Base-by-base conservation (phyloP, 2,113 vertebrate species). In the Tretioscincus oriximinensis region DNA sequence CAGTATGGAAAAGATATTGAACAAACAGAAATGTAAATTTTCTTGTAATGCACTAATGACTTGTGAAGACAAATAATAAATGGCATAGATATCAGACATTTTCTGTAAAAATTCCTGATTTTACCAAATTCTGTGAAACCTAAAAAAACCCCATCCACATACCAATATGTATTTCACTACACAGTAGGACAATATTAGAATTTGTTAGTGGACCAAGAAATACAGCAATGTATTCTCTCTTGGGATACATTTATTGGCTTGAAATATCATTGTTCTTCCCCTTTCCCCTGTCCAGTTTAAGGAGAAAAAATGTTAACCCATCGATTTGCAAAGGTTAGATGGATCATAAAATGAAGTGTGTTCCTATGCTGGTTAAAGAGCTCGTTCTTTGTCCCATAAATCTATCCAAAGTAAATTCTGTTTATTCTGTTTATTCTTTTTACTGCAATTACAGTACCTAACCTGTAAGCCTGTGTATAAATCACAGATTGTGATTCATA, bases 361-460 rank as follows among this genome's bases (percentile, higher is more conserved):
- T 89, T 82, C 91, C 90, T 91, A 88, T 84, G 82, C 83, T 83
- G 87, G 90, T 86, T 88, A 94, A 93, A 93, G 92, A 82, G 89
- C 90, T 88, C 85, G 89, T 85, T 91, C 92, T 90, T 90, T 83
- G 89, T 90, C 90, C 90, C 91, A 94, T 94, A 95, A 95, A 95
- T 95, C 90, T 82, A 61, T 70, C 79, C 83, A 45, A 77, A 90
- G 80, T 49, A 81, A 90, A 80, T 88, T 89, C 90, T 91, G 92
- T 93, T 93, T 93, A 91, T 94, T 93, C 92, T 94, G 93, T 94
- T 94, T 93, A 91, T 94, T 93, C 92, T 94, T 93, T 94, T 94
- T 95, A 94, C 93, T 91, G 90, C 88, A 92, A 92, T 95, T 95
- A 41, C 35, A 41, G 5, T 41, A 92, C 92, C 81, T 91, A 94